Percentiles rank a stretch among this genome's conserved stretches.
Evolutionary conservation across 2,113 vertebrate genomes (phyloP).

Genomic region (Oceanites oceanicus): DNA sequence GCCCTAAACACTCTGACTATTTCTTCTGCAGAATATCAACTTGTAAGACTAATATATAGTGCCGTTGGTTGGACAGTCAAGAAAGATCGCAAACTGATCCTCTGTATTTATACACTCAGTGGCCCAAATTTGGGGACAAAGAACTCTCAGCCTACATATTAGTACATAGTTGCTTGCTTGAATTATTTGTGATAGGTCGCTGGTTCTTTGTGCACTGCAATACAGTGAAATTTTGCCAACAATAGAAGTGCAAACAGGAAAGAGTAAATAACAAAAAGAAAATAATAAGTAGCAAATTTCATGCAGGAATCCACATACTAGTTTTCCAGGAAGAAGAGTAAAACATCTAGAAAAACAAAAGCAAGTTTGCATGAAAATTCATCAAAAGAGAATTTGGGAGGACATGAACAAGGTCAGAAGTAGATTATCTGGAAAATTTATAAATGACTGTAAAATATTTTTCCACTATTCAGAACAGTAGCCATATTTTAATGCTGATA

Average conservation of each 20-base stretch:
- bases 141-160: background rate
- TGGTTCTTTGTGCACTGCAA: background rate
- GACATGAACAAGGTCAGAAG: background rate
- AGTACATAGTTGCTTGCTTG: background rate
- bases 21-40: background rate
- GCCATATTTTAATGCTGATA: background rate
- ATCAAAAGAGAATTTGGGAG: background rate
- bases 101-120: background rate
- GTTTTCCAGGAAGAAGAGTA: background rate
- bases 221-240: background rate
- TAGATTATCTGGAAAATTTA: background rate
- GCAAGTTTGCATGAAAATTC: background rate
- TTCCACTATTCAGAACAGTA: background rate
- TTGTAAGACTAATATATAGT: background rate
- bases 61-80: background rate
- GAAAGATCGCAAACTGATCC: background rate
- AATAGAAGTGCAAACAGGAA: background rate
- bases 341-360: background rate
- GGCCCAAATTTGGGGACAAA: background rate
- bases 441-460: background rate
- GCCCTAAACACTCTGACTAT: background rate
- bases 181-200: background rate
- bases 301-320: background rate
- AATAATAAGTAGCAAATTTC: background rate
- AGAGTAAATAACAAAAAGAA: background rate